Conservation (phyloP, 1,140 invertebrate genomes). For the Meteorus sp. region DNA sequence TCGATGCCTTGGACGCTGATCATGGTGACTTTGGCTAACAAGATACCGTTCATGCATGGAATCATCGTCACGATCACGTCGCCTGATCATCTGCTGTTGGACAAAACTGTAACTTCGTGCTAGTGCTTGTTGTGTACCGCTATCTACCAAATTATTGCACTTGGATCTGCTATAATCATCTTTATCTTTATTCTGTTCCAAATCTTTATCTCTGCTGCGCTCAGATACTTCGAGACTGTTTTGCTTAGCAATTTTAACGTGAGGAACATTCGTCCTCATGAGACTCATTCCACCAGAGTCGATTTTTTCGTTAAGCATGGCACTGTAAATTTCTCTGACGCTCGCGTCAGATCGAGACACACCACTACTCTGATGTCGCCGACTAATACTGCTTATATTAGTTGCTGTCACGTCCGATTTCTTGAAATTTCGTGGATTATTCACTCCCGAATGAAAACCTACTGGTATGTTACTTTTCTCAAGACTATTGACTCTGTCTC, state of each 20-base stretch:
- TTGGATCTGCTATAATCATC: constrained; percentile 46
- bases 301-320: constrained; percentile 42
- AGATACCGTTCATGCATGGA: constrained; percentile 84
- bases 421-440: constrained; percentile 41
- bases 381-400: constrained; percentile 50
- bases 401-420: constrained; percentile 36
- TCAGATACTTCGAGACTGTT: constrained; percentile 55
- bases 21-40: constrained; percentile 46
- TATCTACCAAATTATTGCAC: constrained; percentile 43
- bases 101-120: constrained; percentile 76
- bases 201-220: constrained; percentile 35
- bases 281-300: constrained; percentile 43
- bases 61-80: constrained; percentile 66
- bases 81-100: constrained; percentile 60
- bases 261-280: constrained; percentile 30
- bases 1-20: constrained; percentile 39
- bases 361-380: constrained; percentile 49
- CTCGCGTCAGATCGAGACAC: constrained; percentile 52
- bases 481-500: constrained; percentile 54
- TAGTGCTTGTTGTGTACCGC: constrained; percentile 42
- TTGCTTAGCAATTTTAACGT: constrained; percentile 51
- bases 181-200: constrained; percentile 44
- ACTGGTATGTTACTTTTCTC: constrained; percentile 47
- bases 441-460: constrained; percentile 45
- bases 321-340: constrained; percentile 50